Conservation (phyloP, 2,113 vertebrate genomes). For the Perca fluviatilis region DNA sequence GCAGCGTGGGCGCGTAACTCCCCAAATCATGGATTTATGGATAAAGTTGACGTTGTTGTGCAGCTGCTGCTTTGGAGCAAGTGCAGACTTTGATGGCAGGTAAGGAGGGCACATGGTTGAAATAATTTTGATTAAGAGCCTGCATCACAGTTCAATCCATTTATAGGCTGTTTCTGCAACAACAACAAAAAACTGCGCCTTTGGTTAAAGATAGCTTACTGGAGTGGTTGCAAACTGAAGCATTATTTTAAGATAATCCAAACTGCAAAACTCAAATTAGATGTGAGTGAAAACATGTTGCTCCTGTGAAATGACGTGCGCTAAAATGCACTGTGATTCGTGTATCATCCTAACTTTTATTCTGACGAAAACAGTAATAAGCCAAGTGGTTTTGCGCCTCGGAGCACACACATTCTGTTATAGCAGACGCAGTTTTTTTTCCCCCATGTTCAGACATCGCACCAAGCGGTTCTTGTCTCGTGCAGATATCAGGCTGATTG, state of each 20-base stretch:
- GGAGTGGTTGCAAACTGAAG: neutral
- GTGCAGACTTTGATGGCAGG: slow-evolving; percentile 92
- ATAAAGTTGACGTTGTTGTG: slow-evolving; percentile 83
- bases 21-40: slow-evolving; percentile 81
- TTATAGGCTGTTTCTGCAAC: neutral
- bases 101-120: slow-evolving; percentile 77
- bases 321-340: neutral
- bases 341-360: slow-evolving; percentile 33
- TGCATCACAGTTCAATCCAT: neutral
- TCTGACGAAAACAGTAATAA: neutral
- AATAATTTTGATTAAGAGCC: neutral
- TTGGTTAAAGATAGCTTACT: neutral
- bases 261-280: neutral
- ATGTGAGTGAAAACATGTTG: slow-evolving; percentile 43
- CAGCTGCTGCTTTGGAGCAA: slow-evolving; percentile 83
- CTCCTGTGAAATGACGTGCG: slow-evolving; percentile 3
- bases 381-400: neutral
- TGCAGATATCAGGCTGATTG: slow-evolving; percentile 41
- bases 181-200: neutral
- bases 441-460: slow-evolving; percentile 20
- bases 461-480: slow-evolving; percentile 22
- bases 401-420: neutral
- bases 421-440: neutral
- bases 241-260: neutral
- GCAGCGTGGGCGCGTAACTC: slow-evolving; percentile 36